Evolutionary conservation across 2,113 vertebrate genomes (phyloP).

Genomic region (Australoheros scitulus): DNA sequence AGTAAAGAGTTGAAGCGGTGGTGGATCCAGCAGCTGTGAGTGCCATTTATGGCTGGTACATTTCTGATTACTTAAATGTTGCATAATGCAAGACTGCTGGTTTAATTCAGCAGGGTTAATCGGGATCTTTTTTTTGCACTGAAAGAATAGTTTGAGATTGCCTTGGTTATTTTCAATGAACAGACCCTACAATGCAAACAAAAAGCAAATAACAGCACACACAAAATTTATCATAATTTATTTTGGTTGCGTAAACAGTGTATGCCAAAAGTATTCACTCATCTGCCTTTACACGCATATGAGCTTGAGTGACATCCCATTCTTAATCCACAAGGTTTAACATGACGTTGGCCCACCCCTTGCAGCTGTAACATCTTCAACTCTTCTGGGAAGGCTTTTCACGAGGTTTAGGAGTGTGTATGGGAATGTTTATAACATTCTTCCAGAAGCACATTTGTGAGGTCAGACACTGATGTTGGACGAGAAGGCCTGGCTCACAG

Average conservation of each 20-base stretch:
- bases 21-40: not conserved
- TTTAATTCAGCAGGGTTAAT: slow-evolving; percentile 20
- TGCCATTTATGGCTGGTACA: slow-evolving; percentile 37
- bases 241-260: not conserved
- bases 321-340: no score
- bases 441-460: no score
- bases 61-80: slow-evolving; percentile 32
- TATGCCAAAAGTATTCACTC: no score
- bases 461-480: no score
- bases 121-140: not conserved
- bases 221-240: not conserved
- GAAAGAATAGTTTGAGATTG: not conserved
- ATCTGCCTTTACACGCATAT: no score
- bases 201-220: not conserved
- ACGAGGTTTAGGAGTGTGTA: no score
- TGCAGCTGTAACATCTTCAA: no score
- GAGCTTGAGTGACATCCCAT: no score
- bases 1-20: slow-evolving; percentile 10
- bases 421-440: no score
- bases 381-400: no score
- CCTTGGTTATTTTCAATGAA: not conserved
- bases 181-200: not conserved
- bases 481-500: no score
- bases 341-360: no score
- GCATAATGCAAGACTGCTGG: slow-evolving; percentile 34